These are phyloP conservation scores for Telmatochromis sp. DNA, from an alignment of 2,113 vertebrate species.

Conservation along the genomic window DNA sequence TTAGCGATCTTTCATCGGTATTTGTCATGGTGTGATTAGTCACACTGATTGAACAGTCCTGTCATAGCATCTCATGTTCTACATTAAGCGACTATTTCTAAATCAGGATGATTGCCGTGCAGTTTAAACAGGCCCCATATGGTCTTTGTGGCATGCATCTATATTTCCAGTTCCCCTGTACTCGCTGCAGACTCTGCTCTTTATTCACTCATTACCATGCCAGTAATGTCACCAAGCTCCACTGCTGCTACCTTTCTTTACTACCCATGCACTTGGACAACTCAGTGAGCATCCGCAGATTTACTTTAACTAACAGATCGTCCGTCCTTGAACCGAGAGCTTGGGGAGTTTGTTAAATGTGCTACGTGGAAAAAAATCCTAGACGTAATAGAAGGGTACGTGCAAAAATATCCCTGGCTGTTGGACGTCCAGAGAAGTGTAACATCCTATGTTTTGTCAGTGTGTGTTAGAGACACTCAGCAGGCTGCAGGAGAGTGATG, in stretches of 20 bases:
- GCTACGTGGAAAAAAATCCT: background rate
- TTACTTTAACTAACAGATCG: background rate
- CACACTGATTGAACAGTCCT: background rate
- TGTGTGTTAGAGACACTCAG: conserved; percentile 10
- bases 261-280: background rate
- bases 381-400: background rate
- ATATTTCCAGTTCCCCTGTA: background rate
- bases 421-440: background rate
- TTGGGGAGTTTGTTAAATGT: background rate
- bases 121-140: background rate
- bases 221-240: background rate
- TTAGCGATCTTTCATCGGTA: background rate
- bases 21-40: background rate
- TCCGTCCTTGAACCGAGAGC: background rate
- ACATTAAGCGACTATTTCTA: background rate
- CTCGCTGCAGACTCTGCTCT: background rate
- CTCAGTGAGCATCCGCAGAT: background rate
- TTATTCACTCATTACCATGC: background rate
- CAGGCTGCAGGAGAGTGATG: background rate
- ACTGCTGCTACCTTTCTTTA: background rate
- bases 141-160: background rate
- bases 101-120: background rate
- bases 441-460: background rate
- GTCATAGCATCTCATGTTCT: background rate
- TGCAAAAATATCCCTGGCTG: background rate